Evolutionary conservation across 2,113 vertebrate genomes (phyloP).

Genomic region (Pholis gunnellus): DNA sequence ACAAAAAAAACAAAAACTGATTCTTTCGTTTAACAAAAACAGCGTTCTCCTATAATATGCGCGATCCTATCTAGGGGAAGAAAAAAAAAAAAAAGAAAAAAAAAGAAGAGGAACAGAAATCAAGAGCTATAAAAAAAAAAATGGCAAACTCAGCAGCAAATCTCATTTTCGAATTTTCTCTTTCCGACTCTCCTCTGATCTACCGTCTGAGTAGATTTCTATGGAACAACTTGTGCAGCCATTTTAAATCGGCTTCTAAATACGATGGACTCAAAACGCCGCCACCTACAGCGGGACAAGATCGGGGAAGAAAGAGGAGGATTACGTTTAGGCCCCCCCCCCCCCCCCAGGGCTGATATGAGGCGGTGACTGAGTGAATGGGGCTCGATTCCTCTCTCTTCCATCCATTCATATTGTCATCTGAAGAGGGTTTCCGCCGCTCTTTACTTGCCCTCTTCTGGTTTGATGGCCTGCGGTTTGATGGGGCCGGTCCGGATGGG

Average conservation of each 20-base stretch:
- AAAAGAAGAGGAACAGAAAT: constrained; percentile 49
- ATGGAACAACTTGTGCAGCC: constrained; percentile 57
- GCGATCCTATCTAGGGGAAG: constrained; percentile 59
- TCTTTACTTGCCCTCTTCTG: constrained; percentile 94
- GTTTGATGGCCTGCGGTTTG: constrained; percentile 99
- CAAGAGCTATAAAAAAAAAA: constrained; percentile 70
- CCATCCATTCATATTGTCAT: constrained; percentile 44
- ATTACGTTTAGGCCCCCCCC: constrained; percentile 36
- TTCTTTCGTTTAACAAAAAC: constrained; percentile 66
- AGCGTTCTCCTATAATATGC: constrained; percentile 57
- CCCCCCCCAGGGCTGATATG: constrained; percentile 61
- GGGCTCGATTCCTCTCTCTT: constrained; percentile 47
- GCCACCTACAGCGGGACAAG: constrained; percentile 57
- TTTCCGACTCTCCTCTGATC: constrained; percentile 45
- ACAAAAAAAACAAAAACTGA: constrained; percentile 64
- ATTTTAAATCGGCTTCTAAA: constrained; percentile 55
- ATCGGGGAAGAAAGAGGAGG: constrained; percentile 54
- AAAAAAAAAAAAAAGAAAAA: constrained; percentile 27
- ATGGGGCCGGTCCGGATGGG: constrained; percentile 98
- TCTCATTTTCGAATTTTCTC: constrained; percentile 53
- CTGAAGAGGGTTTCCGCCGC: constrained; percentile 30
- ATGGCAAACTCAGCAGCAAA: constrained; percentile 83
- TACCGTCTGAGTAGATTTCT: constrained; percentile 62
- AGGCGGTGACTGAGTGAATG: constrained; percentile 59
- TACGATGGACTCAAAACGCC: constrained; percentile 58